Evolutionary conservation across 2,113 vertebrate genomes (phyloP), one percentile per base, ranked within the genome.

Genomic region (Brachyhypopomus gauderio): DNA sequence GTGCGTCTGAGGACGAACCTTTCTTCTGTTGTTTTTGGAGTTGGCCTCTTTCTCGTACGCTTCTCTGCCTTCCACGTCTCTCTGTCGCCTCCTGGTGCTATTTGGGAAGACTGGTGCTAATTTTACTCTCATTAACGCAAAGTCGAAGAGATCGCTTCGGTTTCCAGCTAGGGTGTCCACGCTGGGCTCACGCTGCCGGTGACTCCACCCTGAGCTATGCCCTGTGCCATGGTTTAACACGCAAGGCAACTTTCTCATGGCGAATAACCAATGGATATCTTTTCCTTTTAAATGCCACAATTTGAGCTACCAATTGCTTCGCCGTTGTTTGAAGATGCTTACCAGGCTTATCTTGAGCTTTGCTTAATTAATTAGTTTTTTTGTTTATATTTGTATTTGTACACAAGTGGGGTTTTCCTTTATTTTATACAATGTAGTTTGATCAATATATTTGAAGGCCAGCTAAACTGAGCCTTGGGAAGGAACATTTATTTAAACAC

Each of bases 11-110:
- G 58, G 30, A 48, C 56, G 19, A 19, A 30, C 16, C 6, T 0
- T 25, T 38, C 45, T 52, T 62, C 38, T 62, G 62, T 34, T 69
- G 58, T 78, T 84, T 71, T 81, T 75, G 75, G 52, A 27, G 63
- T 59, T 60, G 58, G 38, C 56, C 60, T 70, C 34, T 38, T 74
- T 34, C 70, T 11, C 27, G 20, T 73, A n/a, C 3, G 14, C 19
- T n/a, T 67, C 20, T 74, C 16, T 59, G 2, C 23, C 62, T 52
- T 73, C 8, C 4, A 48, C 12, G 36, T 38, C 60, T 30, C 0
- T 41, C 75, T 67, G 3, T 41, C 17, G 34, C 72, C 59, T 75
- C 52, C 72, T 81, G 63, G 52, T 58, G 19, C 22, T 58, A 23
- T 55, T 34, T 63, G 20, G 34, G 66, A 70, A 41, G 36, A 38